These are phyloP conservation scores for Agrotis segetum DNA, from an alignment of 2,888 invertebrate species.

Conservation along the genomic window DNA sequence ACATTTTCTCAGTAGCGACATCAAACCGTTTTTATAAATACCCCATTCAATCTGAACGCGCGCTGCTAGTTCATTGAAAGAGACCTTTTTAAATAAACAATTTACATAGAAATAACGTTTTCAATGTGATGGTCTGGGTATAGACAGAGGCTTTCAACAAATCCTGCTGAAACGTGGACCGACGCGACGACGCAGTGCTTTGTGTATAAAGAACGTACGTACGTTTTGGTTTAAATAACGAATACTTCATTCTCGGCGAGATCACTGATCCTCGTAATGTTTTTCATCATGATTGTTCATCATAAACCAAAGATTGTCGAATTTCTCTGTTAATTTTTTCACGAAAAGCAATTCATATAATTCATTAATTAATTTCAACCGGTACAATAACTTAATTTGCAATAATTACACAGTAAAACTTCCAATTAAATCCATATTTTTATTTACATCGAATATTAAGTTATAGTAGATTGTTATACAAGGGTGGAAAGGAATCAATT, in stretches of 20 bases:
- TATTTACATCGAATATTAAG: slow-evolving; percentile 30
- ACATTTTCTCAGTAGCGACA: slow-evolving; percentile 8
- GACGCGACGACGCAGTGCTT: background rate
- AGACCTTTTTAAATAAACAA: slow-evolving; percentile 47
- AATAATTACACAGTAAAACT: slow-evolving; percentile 28
- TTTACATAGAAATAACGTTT: slow-evolving; percentile 58
- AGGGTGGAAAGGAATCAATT: too few relatives aligned
- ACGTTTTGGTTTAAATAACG: background rate
- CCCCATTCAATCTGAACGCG: slow-evolving; percentile 20
- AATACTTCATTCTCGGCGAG: background rate
- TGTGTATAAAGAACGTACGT: background rate
- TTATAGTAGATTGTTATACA: too few relatives aligned
- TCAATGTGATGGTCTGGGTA: slow-evolving; percentile 45
- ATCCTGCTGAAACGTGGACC: slow-evolving; percentile 22
- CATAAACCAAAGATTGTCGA: background rate
- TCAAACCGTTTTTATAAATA: slow-evolving; percentile 43
- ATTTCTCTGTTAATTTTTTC: background rate
- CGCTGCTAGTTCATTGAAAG: slow-evolving; percentile 27
- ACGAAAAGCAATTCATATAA: background rate
- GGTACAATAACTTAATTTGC: background rate
- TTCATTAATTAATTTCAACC: background rate
- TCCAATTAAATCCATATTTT: slow-evolving; percentile 25
- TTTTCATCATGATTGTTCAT: background rate
- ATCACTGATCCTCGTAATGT: background rate
- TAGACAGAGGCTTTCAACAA: slow-evolving; percentile 42